Conservation (phyloP, 1,140 invertebrate genomes). For the Asobara japonica region DNA sequence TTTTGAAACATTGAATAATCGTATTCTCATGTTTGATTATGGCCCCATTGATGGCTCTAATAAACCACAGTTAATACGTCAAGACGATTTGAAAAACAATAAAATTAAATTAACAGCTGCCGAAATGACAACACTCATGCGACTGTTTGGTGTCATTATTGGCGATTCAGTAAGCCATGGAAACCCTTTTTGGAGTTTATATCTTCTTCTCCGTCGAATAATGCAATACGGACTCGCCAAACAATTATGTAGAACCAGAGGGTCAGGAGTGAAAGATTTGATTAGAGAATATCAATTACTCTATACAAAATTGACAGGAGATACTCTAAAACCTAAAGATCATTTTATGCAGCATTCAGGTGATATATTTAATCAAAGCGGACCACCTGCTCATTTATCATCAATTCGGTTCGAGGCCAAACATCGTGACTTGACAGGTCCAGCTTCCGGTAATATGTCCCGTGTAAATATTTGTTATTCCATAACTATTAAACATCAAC, state of each 20-base stretch:
- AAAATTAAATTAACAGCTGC: conserved; percentile 29
- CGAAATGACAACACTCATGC: conserved; percentile 18
- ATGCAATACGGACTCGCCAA: conserved; percentile 4
- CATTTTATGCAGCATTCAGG: conserved; percentile 19
- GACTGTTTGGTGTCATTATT: conserved; percentile 17
- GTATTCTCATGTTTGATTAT: conserved; percentile 39
- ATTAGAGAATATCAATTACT: conserved; percentile 19
- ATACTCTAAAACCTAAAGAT: conserved; percentile 21
- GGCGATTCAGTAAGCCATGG: conserved; percentile 1
- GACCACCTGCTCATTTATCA: conserved; percentile 23
- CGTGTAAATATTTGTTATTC: conserved; percentile 26
- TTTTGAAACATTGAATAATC: conserved; percentile 40
- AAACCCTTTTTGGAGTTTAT: conserved; percentile 26
- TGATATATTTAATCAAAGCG: conserved; percentile 21
- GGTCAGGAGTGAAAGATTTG: background rate
- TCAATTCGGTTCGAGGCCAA: conserved; percentile 17
- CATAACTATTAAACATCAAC: conserved; percentile 21
- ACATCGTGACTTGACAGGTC: conserved; percentile 22
- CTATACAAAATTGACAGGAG: conserved; percentile 22
- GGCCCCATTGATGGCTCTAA: conserved; percentile 27
- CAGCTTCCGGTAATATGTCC: conserved; percentile 27
- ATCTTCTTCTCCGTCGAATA: conserved; percentile 11
- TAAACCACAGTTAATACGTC: conserved; percentile 34
- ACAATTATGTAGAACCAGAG: background rate
- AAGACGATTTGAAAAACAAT: background rate